phyloP scores from a whole-genome alignment of 2,113 vertebrate genomes.

The Vulpes lagopus region DNA sequence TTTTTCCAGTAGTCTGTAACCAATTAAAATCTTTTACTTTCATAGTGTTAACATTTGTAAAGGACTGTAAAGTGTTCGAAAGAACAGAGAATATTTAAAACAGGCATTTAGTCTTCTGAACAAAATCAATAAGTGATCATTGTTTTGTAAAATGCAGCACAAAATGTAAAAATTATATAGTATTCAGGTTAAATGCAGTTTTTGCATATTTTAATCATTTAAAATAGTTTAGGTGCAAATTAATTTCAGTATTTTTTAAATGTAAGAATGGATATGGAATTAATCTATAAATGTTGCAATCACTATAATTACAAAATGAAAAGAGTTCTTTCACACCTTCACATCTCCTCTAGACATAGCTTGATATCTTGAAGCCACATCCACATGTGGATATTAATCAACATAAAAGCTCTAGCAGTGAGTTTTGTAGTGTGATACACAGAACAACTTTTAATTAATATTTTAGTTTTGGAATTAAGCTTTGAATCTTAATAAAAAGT shows the following conservation, averaged over 20 bases:
- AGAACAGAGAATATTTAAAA: neutral
- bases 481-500: neutral
- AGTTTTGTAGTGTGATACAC: neutral
- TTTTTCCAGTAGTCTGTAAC: neutral
- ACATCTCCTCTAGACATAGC: neutral
- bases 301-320: neutral
- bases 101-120: neutral
- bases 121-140: neutral
- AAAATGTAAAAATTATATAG: neutral
- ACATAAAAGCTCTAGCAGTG: neutral
- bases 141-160: neutral
- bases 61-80: neutral
- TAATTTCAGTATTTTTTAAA: neutral
- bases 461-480: neutral
- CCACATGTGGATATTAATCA: neutral
- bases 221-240: neutral
- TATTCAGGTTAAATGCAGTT: neutral
- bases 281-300: conserved; percentile 9
- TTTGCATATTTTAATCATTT: neutral
- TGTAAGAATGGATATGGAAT: neutral
- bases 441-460: neutral
- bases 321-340: neutral
- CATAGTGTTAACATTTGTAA: neutral
- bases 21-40: neutral
- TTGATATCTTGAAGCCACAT: neutral